phyloP scores from a whole-genome alignment of 2,113 vertebrate species.

The Ophiodon elongatus region DNA sequence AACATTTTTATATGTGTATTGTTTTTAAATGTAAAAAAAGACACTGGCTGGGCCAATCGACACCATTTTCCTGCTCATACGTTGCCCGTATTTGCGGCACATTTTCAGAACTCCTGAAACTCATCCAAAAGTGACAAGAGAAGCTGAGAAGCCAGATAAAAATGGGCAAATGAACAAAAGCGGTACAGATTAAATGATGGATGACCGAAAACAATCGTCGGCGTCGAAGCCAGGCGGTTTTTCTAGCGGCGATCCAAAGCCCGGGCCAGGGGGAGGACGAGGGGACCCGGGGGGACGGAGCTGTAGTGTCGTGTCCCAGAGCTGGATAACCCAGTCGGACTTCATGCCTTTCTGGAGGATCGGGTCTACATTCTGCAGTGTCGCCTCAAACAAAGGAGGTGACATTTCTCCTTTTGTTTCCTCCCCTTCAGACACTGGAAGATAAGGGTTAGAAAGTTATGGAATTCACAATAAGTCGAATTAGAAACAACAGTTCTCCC shows the following conservation, averaged over 20 bases:
- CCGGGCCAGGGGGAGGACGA: not conserved
- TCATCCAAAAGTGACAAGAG: not conserved
- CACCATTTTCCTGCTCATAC: not conserved
- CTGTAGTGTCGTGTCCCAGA: not conserved
- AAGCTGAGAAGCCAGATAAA: not conserved
- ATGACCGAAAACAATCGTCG: slow-evolving; percentile 17
- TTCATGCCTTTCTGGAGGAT: not conserved
- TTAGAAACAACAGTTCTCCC: not conserved
- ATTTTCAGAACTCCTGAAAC: not conserved
- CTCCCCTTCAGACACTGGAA: not conserved
- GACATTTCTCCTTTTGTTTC: not conserved
- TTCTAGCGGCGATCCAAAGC: not conserved
- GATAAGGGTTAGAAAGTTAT: not conserved
- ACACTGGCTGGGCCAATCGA: not conserved
- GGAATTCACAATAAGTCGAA: not conserved
- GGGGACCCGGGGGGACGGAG: not conserved
- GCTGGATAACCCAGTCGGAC: not conserved
- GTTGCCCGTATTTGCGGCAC: not conserved
- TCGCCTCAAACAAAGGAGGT: not conserved
- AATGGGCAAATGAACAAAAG: slow-evolving; percentile 5
- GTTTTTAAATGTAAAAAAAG: not conserved
- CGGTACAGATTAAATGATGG: not conserved
- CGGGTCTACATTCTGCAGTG: not conserved
- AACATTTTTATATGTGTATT: not conserved
- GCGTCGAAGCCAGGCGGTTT: not conserved